These are phyloP conservation scores for Clistopyga incitator DNA, from an alignment of 2,888 invertebrate genomes.

Conservation along the genomic window DNA sequence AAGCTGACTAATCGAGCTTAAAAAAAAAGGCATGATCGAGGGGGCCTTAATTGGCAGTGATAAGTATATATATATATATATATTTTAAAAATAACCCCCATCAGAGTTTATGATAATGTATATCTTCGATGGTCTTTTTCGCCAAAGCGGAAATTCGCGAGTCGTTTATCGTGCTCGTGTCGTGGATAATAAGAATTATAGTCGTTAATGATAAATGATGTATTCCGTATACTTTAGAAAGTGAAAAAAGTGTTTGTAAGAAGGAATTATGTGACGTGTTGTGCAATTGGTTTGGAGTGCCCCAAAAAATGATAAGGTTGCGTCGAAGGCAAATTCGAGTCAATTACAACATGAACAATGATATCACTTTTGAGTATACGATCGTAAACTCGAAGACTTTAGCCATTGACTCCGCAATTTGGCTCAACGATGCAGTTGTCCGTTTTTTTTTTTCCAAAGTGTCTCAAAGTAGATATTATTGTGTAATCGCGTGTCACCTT, in stretches of 20 bases:
- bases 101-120: too few relatives aligned
- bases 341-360: conserved; percentile 41
- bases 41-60: too few relatives aligned
- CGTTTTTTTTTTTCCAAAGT: conserved; percentile 54
- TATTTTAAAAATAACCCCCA: too few relatives aligned
- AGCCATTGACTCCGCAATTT: conserved; percentile 68
- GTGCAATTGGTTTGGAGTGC: conserved; percentile 2
- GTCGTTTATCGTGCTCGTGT: conserved; percentile 5
- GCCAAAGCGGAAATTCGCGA: background rate
- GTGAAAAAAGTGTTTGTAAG: background rate
- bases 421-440: conserved; percentile 70
- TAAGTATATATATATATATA: too few relatives aligned
- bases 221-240: background rate
- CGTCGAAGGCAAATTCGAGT: conserved; percentile 28
- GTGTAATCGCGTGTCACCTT: background rate
- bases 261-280: background rate
- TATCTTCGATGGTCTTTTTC: background rate
- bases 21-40: too few relatives aligned
- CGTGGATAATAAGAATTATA: conserved; percentile 34
- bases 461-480: background rate
- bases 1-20: too few relatives aligned
- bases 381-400: conserved; percentile 69
- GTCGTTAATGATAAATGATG: background rate
- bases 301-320: conserved; percentile 52
- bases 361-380: background rate